Evolutionary conservation across 2,113 vertebrate genomes (phyloP), one percentile per base, ranked within the genome.

Genomic region (Cromileptes altivelis): DNA sequence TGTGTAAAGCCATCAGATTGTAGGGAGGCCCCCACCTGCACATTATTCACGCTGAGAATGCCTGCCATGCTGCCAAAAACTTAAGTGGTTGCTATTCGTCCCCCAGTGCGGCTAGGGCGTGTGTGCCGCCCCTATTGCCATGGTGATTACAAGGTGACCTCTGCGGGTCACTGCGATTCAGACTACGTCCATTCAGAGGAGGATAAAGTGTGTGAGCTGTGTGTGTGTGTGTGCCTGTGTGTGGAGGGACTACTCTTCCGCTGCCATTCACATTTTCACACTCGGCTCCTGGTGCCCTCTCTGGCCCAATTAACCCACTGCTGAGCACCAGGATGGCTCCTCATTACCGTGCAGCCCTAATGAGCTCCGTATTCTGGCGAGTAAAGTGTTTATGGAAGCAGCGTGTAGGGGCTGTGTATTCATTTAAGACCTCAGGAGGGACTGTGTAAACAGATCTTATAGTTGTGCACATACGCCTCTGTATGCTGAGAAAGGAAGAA

Each of bases 71-170:
- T 92, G 91, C 86, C 90, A 89, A 84, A 88, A 89, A 80, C 86
- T 88, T 85, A 94, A 94, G 91, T 91, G 92, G 78, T 87, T 62
- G 84, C 91, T 81, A 91, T 91, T 94, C 63, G 86, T 81, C 60
- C 78, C 86, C 68, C 42, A 12, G 55, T 62, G 70, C 10, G 23
- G 60, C 75, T 37, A 27, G 75, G 63, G 75, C 61, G 63, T 85
- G 70, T 60, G 91, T 73, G 67, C 82, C 23, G 77, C 83, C 90
- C 85, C 82, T 84, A 91, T 91, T 74, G 83, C 91, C 84, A 88
- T 91, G 87, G 92, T 90, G 93, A 95, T 95, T 93, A 94, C 25
- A 63, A 90, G 91, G 68, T 85, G 92, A 93, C 92, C 90, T 87
- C 80, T 30, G 63, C 0, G 70, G 91, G 90, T 90, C 87, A 81